phyloP scores from a whole-genome alignment of 2,888 invertebrate species.

The Liopterus haemorrhoidalis region DNA sequence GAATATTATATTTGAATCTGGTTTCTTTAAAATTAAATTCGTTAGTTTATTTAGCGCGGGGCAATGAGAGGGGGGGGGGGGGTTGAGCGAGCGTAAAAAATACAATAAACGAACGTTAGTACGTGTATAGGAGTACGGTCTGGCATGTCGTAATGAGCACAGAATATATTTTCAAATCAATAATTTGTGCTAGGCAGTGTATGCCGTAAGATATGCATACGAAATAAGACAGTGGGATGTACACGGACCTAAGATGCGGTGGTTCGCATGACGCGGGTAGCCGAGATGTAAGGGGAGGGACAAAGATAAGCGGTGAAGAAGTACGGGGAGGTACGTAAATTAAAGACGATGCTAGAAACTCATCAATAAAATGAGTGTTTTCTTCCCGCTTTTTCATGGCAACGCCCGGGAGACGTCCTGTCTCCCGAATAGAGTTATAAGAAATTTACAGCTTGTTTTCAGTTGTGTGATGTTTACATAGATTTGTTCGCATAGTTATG shows the following conservation, averaged over 20 bases:
- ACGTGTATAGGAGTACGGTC: no score
- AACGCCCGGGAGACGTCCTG: conserved; percentile 16
- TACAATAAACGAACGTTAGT: no score
- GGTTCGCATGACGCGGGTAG: conserved; percentile 11
- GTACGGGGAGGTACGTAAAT: conserved; percentile 19
- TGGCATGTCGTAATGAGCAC: conserved; percentile 17
- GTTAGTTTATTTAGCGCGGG: no score
- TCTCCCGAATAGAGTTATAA: not conserved
- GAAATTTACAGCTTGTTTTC: conserved; percentile 12
- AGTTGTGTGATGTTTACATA: conserved; percentile 4
- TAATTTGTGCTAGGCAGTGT: conserved; percentile 17
- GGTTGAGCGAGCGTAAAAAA: no score
- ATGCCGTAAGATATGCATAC: conserved; percentile 21
- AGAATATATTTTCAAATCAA: conserved; percentile 21
- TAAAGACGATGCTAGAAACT: conserved; percentile 25
- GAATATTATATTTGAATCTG: no score
- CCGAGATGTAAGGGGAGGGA: conserved; percentile 9
- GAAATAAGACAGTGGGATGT: conserved; percentile 23
- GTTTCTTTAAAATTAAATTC: no score
- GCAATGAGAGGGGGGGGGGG: no score
- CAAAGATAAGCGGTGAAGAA: not conserved
- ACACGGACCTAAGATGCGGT: conserved; percentile 19
- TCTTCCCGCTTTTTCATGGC: conserved; percentile 24
- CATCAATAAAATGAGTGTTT: conserved; percentile 25
- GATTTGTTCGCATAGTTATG: conserved; percentile 11